phyloP scores from a whole-genome alignment of 2,888 invertebrate species.

The Noctua janthina region DNA sequence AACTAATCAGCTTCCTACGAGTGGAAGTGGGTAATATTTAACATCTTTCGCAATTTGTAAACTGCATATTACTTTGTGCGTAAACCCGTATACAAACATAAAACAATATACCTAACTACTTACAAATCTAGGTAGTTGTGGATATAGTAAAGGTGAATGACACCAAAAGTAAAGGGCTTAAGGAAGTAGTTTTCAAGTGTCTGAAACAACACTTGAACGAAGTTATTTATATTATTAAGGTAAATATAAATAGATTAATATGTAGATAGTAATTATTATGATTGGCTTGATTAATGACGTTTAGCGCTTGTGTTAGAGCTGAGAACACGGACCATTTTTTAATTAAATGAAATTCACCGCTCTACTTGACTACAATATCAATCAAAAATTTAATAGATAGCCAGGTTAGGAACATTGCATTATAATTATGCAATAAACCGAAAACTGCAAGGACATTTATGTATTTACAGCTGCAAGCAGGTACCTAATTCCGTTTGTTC shows the following conservation, averaged over 20 bases:
- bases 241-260: constrained; percentile 13
- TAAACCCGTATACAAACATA: constrained; percentile 30
- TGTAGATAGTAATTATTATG: constrained; percentile 12
- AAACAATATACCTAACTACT: constrained; percentile 17
- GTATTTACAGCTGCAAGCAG: background rate
- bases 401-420: background rate
- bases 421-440: background rate
- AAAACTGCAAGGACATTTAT: constrained; percentile 1
- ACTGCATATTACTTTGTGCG: constrained; percentile 15
- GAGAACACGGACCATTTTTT: background rate
- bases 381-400: constrained; percentile 1
- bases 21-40: constrained; percentile 29
- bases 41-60: constrained; percentile 45
- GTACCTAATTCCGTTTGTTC: background rate
- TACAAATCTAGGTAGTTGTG: constrained; percentile 8
- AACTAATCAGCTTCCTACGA: constrained; percentile 18
- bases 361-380: constrained; percentile 8
- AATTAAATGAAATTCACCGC: background rate
- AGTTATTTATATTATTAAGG: constrained; percentile 29
- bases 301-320: constrained; percentile 10
- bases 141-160: constrained; percentile 56
- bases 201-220: constrained; percentile 39
- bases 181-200: constrained; percentile 55
- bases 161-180: constrained; percentile 65
- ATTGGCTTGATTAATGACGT: constrained; percentile 17